phyloP scores from a whole-genome alignment of 1,140 invertebrate species.

The Liolophura sinensis region DNA sequence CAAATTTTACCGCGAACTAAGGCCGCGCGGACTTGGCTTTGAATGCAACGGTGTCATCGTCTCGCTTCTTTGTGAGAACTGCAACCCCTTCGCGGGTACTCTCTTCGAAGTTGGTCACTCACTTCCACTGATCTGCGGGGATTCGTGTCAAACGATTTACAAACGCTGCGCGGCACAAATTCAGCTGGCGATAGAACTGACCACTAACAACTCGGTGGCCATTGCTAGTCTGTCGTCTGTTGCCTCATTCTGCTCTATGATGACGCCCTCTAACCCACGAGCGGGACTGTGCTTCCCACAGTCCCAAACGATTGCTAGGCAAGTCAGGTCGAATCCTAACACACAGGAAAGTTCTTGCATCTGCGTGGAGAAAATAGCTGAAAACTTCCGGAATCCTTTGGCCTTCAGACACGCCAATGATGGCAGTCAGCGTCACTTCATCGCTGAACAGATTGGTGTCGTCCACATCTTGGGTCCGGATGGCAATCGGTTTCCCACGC shows the following conservation, averaged over 20 bases:
- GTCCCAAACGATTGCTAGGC: constrained; percentile 20
- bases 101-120: too few relatives aligned
- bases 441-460: constrained; percentile 46
- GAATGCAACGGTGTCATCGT: too few relatives aligned
- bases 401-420: constrained; percentile 41
- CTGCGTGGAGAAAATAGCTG: constrained; percentile 39
- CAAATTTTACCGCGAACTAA: constrained; percentile 2
- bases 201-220: constrained; percentile 15
- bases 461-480: constrained; percentile 41
- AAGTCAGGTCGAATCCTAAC: constrained; percentile 10
- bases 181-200: constrained; percentile 28
- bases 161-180: constrained; percentile 20
- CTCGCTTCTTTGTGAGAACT: too few relatives aligned
- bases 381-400: constrained; percentile 38
- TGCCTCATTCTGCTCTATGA: too few relatives aligned
- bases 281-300: constrained; percentile 52
- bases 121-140: too few relatives aligned
- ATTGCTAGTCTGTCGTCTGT: too few relatives aligned
- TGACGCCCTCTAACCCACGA: too few relatives aligned
- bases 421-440: constrained; percentile 40
- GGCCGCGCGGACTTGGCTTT: too few relatives aligned
- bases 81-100: too few relatives aligned
- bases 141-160: not conserved
- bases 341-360: constrained; percentile 40
- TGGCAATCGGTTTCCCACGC: constrained; percentile 20